Conservation (phyloP, 1,140 invertebrate genomes). For the Drosophila bifasciata region DNA sequence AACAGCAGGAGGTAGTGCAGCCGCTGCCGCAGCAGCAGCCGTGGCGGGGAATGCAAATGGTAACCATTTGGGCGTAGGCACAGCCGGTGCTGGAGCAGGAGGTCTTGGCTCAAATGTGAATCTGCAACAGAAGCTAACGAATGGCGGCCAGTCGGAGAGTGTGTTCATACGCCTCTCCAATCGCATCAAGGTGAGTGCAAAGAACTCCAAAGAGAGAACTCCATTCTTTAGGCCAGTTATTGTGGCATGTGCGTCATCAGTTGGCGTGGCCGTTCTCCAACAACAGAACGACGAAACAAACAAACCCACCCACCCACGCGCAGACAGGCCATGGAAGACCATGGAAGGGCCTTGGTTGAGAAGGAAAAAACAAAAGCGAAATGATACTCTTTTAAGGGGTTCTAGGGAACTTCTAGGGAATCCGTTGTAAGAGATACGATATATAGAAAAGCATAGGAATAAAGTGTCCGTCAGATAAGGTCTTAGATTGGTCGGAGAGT, state of each 20-base stretch:
- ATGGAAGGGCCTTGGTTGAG: not conserved
- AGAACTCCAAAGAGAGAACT: slow-evolving; percentile 1
- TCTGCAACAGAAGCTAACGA: slow-evolving; percentile 69
- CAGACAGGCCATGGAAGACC: slow-evolving; percentile 10
- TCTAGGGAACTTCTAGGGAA: not conserved
- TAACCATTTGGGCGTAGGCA: slow-evolving; percentile 22
- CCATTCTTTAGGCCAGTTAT: not conserved
- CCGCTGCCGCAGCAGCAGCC: slow-evolving; percentile 69
- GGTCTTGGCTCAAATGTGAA: slow-evolving; percentile 40
- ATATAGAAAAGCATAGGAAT: too few relatives aligned
- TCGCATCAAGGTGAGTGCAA: slow-evolving; percentile 92
- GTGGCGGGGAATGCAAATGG: slow-evolving; percentile 54
- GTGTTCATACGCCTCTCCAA: slow-evolving; percentile 97
- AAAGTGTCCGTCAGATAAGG: too few relatives aligned
- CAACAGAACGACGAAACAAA: slow-evolving; percentile 23
- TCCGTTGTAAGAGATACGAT: not conserved
- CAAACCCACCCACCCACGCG: slow-evolving; percentile 36
- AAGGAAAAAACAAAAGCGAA: slow-evolving; percentile 11
- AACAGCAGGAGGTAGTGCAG: slow-evolving; percentile 66
- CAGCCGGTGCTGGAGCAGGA: slow-evolving; percentile 4
- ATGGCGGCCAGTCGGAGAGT: slow-evolving; percentile 93
- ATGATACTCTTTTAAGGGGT: slow-evolving; percentile 20
- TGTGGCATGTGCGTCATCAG: slow-evolving; percentile 34
- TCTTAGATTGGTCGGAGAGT: too few relatives aligned
- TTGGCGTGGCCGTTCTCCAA: slow-evolving; percentile 12